Evolutionary conservation across 2,888 invertebrate genomes (phyloP).

Genomic region (Latheticus oryzae): DNA sequence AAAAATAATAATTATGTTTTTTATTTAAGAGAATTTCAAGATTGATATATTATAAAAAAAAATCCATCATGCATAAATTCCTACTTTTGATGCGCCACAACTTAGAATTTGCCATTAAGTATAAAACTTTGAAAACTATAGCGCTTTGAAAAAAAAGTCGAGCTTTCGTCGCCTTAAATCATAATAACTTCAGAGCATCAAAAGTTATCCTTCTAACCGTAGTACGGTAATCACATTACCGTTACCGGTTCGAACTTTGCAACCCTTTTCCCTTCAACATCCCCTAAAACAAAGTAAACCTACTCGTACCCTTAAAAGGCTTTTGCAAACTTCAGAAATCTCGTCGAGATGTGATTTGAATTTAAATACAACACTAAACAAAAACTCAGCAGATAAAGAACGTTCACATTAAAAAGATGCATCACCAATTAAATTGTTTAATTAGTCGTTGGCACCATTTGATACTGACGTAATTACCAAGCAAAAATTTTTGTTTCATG

Average conservation of each 20-base stretch:
- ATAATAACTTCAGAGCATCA: constrained; percentile 39
- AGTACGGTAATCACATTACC: constrained; percentile 45
- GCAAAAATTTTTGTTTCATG: too few species aligned
- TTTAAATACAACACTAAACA: constrained; percentile 44
- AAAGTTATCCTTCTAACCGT: constrained; percentile 44
- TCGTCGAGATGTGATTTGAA: constrained; percentile 44
- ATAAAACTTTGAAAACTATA: too few species aligned
- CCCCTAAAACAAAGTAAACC: constrained; percentile 39
- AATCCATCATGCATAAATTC: too few species aligned
- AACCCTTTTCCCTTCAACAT: constrained; percentile 32
- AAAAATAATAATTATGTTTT: too few species aligned
- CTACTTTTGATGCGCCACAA: too few species aligned
- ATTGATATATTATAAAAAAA: too few species aligned
- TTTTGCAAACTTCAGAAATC: constrained; percentile 39
- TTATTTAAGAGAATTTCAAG: too few species aligned
- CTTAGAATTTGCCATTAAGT: too few species aligned
- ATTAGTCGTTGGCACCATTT: constrained; percentile 14
- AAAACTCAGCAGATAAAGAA: constrained; percentile 33
- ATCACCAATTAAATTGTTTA: constrained; percentile 38
- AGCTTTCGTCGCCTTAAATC: constrained; percentile 18
- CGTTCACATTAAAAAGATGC: constrained; percentile 24
- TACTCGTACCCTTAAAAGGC: constrained; percentile 31
- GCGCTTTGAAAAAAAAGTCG: not conserved
- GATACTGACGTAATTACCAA: constrained; percentile 15
- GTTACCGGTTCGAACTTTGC: constrained; percentile 41